phyloP scores from a whole-genome alignment of 2,113 vertebrate species.

The Pelmatolapia mariae region DNA sequence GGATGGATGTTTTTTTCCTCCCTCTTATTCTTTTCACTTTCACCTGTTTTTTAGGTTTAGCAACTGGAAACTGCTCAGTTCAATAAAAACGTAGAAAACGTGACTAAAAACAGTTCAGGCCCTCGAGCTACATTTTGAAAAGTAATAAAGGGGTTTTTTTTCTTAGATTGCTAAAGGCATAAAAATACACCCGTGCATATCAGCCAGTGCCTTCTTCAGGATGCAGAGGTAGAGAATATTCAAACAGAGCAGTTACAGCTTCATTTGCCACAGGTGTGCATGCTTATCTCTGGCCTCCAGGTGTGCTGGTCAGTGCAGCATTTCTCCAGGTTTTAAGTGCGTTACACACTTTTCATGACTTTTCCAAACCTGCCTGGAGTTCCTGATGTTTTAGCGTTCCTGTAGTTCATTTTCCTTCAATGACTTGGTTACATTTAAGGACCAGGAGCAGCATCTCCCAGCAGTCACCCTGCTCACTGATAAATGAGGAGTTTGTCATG shows the following conservation, averaged over 20 bases:
- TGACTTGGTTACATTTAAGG: neutral
- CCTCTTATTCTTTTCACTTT: neutral
- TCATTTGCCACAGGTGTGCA: neutral
- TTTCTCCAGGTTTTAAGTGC: neutral
- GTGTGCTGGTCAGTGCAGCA: neutral
- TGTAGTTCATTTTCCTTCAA: neutral
- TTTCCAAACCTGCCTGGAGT: neutral
- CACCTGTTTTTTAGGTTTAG: neutral
- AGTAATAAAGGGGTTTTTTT: neutral
- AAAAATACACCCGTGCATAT: neutral
- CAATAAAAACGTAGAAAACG: neutral
- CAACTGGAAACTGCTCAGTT: neutral
- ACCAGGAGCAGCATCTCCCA: neutral
- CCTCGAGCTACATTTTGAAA: neutral
- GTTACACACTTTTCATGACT: neutral
- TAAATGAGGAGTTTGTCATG: neutral
- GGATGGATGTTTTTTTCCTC: neutral
- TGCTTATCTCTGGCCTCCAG: neutral
- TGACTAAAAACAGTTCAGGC: neutral
- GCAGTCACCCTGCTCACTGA: neutral
- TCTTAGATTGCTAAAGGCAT: neutral
- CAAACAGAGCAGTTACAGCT: neutral
- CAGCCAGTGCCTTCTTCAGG: neutral
- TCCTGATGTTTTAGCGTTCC: rapidly evolving
- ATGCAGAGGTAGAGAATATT: neutral